Evolutionary conservation across 2,113 vertebrate genomes (phyloP).

Genomic region (Amphilophus citrinellus): DNA sequence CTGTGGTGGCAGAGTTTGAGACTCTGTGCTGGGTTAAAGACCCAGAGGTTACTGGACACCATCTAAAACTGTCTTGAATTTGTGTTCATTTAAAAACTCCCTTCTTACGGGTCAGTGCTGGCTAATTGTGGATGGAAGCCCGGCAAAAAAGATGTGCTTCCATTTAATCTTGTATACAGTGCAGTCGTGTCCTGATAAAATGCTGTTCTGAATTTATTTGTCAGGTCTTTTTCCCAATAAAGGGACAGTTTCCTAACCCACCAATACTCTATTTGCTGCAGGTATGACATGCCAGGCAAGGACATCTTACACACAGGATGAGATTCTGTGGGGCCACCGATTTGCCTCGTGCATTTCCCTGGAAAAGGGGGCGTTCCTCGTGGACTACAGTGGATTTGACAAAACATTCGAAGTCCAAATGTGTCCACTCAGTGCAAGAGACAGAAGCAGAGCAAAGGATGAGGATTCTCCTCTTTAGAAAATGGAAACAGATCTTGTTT

Average conservation of each 20-base stretch:
- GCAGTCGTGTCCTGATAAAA: neutral
- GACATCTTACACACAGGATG: constrained; percentile 85
- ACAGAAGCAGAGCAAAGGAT: constrained; percentile 70
- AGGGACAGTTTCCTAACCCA: neutral
- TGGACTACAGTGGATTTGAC: constrained; percentile 85
- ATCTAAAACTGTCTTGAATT: neutral
- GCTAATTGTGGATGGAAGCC: neutral
- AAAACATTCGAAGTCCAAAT: constrained; percentile 87
- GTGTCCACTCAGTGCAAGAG: constrained; percentile 75
- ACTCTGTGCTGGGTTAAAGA: neutral
- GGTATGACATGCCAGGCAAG: constrained; percentile 89
- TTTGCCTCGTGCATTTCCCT: constrained; percentile 87
- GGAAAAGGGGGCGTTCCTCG: constrained; percentile 86
- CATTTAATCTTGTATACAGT: neutral
- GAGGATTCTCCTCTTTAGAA: constrained; percentile 35
- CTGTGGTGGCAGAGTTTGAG: no score
- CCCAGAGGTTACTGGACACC: neutral
- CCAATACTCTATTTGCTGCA: constrained; percentile 42
- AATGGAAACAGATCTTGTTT: neutral
- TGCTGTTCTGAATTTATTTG: neutral
- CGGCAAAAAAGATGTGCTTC: neutral
- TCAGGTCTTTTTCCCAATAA: neutral
- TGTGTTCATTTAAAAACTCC: neutral
- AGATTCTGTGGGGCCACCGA: constrained; percentile 87
- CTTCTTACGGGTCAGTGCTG: neutral